A percentile compares a stretch with the other conserved stretches of the same genome.
phyloP scores from a whole-genome alignment of 1,140 invertebrate genomes.

The Chionoecetes opilio region DNA sequence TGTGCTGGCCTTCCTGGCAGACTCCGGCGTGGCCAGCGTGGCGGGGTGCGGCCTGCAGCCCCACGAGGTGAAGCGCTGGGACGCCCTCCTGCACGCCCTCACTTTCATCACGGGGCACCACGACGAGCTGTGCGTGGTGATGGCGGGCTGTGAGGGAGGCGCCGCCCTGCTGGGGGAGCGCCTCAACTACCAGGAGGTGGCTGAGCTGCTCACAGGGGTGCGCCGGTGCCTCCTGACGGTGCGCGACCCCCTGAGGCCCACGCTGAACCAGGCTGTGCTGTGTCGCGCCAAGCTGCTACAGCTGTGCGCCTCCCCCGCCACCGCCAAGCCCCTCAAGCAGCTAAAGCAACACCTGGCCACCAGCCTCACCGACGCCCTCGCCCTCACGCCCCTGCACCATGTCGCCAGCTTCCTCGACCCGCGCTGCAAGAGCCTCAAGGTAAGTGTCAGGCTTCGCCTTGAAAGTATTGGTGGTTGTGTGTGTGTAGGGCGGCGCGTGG shows the following conservation, averaged over 20 bases:
- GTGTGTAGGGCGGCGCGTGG: no score
- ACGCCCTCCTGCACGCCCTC: slow-evolving; percentile 79
- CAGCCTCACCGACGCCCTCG: slow-evolving; percentile 75
- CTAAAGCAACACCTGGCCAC: slow-evolving; percentile 77
- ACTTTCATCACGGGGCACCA: slow-evolving; percentile 78
- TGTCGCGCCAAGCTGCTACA: slow-evolving; percentile 80
- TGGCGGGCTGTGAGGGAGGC: slow-evolving; percentile 65
- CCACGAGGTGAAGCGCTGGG: slow-evolving; percentile 77
- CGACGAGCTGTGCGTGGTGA: slow-evolving; percentile 76
- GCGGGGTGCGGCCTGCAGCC: slow-evolving; percentile 72
- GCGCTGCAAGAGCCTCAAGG: slow-evolving; percentile 80
- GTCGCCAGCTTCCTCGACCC: slow-evolving; percentile 81
- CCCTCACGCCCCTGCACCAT: slow-evolving; percentile 78
- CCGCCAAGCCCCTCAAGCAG: slow-evolving; percentile 68
- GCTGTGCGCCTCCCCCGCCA: slow-evolving; percentile 77
- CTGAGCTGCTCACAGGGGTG: slow-evolving; percentile 77
- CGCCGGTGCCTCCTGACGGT: slow-evolving; percentile 79
- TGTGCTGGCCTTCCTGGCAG: slow-evolving; percentile 75
- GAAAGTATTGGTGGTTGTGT: not conserved
- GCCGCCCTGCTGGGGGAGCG: slow-evolving; percentile 72
- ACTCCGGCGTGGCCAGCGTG: slow-evolving; percentile 77
- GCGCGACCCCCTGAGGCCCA: slow-evolving; percentile 74
- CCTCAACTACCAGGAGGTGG: slow-evolving; percentile 76
- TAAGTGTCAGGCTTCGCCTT: not conserved
- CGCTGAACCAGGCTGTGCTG: slow-evolving; percentile 80